These are phyloP conservation scores for Bujurquina vittata DNA, from an alignment of 2,113 vertebrate genomes.

Conservation along the genomic window DNA sequence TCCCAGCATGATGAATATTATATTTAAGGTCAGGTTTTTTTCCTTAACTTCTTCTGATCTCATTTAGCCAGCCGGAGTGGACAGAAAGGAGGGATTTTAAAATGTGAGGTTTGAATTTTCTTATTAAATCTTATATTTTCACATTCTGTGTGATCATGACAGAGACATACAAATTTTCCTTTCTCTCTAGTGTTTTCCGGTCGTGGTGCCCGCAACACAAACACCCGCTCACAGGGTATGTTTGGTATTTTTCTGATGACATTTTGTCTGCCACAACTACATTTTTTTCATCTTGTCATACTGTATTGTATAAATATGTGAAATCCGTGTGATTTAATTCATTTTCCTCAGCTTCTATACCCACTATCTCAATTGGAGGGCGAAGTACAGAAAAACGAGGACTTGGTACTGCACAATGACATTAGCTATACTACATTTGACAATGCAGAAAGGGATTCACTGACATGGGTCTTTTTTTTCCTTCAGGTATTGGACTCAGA, in stretches of 20 bases:
- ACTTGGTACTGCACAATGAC: constrained; percentile 37
- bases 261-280: neutral
- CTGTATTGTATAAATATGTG: neutral
- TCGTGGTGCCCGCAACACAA: constrained; percentile 54
- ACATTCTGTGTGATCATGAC: neutral
- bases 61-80: constrained; percentile 37
- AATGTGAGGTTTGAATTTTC: constrained; percentile 67
- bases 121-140: neutral
- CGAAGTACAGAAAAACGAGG: constrained; percentile 62
- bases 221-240: constrained; percentile 54
- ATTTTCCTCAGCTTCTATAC: constrained; percentile 45
- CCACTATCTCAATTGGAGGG: constrained; percentile 42
- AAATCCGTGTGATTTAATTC: neutral
- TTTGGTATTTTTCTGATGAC: neutral
- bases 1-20: neutral
- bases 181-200: constrained; percentile 71
- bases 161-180: neutral
- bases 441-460: neutral
- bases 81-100: constrained; percentile 63
- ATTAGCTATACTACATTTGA: neutral
- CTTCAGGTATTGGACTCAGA: constrained; percentile 33
- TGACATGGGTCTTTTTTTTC: neutral
- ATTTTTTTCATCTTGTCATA: neutral
- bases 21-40: neutral
- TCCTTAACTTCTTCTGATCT: neutral